phyloP scores from a whole-genome alignment of 2,113 vertebrate genomes.

The Sarotherodon lohbergeri region DNA sequence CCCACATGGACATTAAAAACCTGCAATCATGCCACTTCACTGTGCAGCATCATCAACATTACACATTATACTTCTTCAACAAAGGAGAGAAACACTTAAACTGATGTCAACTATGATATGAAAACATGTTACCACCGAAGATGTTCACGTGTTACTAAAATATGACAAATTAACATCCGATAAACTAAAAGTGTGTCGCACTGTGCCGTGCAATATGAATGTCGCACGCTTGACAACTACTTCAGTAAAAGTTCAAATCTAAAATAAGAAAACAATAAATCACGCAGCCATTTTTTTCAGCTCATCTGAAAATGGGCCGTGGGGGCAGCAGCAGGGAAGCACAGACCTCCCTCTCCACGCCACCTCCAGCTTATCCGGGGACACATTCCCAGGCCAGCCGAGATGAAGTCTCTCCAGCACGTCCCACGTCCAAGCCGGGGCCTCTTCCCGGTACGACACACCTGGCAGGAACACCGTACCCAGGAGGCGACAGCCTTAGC shows the following conservation, averaged over 20 bases:
- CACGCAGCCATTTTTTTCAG: background rate
- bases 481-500: background rate
- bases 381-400: background rate
- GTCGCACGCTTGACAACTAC: background rate
- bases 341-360: background rate
- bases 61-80: background rate
- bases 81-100: background rate
- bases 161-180: background rate
- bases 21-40: background rate
- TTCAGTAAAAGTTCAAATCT: background rate
- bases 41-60: background rate
- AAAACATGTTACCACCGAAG: background rate
- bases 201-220: background rate
- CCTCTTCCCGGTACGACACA: rapidly evolving
- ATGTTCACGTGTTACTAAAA: background rate
- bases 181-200: background rate
- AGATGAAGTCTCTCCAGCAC: background rate
- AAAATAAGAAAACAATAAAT: background rate
- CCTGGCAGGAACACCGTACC: background rate
- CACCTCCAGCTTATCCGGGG: background rate
- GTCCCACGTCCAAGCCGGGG: background rate
- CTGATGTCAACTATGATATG: background rate
- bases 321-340: background rate
- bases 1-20: background rate
- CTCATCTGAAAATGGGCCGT: background rate